Evolutionary conservation across 1,140 invertebrate genomes (phyloP), one percentile per base, ranked within the genome.

Genomic region (Brachionus plicatilis): DNA sequence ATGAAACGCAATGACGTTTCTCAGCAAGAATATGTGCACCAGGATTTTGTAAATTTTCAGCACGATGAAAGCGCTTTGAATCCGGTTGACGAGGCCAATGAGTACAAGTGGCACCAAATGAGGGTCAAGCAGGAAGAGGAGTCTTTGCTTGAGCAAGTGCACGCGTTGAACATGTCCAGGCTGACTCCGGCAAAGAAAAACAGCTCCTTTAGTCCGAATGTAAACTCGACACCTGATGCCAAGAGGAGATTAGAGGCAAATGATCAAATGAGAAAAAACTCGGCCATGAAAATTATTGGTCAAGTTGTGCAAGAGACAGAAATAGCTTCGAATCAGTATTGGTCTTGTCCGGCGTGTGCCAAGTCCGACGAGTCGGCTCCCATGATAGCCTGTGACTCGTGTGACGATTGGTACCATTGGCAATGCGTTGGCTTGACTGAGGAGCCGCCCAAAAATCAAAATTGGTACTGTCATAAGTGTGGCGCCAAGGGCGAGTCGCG

Each of bases 361-460:
- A 82, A 65, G 37, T 60, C 79, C 4, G 79, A 82, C 14, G 65
- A 82, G 5, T 82, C 56, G 5, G 37, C 37, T 41, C 53, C 65
- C 9, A 82, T 82, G 79, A 82, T 82, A 24, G 79, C 79, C 0
- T 82, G 79, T 68, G 79, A 82, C 33, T 82, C 79, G 9, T 82
- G 79, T 33, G 79, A 82, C 43, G 79, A 82, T 27, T 82, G 79
- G 79, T 82, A 82, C 8, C 79, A 82, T 82, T 82, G 53, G 72
- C 53, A 82, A 27, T 82, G 79, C 43, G 47, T 82, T 41, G 79
- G 79, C 9, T 45, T 82, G 7, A 82, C 33, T 9, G 41, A 82
- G 41, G 79, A 65, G n/a, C 79, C 79, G 9, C 79, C 79, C 7
- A 12, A 82, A 82, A 82, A 82, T 65, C 79, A 82, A 82, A 82